phyloP scores from a whole-genome alignment of 2,888 invertebrate species.

The Sarcophaga rosellei region DNA sequence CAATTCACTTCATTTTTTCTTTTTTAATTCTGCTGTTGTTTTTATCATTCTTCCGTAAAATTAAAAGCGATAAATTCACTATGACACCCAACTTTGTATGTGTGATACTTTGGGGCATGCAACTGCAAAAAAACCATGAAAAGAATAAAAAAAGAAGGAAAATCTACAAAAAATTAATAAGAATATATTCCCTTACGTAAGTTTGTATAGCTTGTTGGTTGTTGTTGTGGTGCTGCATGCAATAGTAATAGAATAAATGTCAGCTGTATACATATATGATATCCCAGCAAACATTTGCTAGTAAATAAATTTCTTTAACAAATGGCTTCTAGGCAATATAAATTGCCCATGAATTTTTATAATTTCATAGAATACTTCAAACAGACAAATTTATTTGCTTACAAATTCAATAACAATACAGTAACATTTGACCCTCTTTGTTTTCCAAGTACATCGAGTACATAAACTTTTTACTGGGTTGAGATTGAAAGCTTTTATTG shows the following conservation, averaged over 20 bases:
- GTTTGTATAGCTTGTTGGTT: neutral
- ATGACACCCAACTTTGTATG: slow-evolving; percentile 60
- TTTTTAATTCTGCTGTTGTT: slow-evolving; percentile 55
- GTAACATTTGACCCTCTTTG: too few species aligned
- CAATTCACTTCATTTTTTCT: neutral
- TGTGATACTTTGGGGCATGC: slow-evolving; percentile 27
- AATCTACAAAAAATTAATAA: slow-evolving; percentile 30
- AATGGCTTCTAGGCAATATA: too few species aligned
- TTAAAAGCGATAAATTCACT: slow-evolving; percentile 77
- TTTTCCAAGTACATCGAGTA: too few species aligned
- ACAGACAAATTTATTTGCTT: too few species aligned
- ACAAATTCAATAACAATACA: too few species aligned
- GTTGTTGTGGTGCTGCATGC: neutral
- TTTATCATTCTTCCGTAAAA: slow-evolving; percentile 73
- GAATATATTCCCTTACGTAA: neutral
- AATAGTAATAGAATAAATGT: slow-evolving; percentile 43
- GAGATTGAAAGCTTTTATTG: too few species aligned
- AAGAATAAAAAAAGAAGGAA: neutral
- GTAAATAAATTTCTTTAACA: too few species aligned
- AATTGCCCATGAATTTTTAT: too few species aligned
- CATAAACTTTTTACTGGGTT: too few species aligned
- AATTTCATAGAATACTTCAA: too few species aligned
- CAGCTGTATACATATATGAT: slow-evolving; percentile 12
- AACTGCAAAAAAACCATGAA: neutral
- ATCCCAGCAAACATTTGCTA: neutral